Evolutionary conservation across 2,113 vertebrate genomes (phyloP), one percentile per base, ranked within the genome.

Genomic region (Ptychochromis oligacanthus): DNA sequence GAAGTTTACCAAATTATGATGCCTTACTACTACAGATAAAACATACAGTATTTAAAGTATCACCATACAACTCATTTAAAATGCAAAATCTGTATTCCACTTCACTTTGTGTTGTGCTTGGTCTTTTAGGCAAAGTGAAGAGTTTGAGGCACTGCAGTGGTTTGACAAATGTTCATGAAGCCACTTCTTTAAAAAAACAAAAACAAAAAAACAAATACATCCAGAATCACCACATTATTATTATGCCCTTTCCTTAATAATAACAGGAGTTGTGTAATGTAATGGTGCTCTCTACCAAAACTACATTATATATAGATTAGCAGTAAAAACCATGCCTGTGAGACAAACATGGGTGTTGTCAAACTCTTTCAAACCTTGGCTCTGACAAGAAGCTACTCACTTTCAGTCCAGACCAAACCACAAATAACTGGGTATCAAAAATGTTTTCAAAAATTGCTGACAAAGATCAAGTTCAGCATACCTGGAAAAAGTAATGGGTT

Each of bases 101-200:
- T 72, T 72, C 46, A 54, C 26, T 54, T 34, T 72, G 67, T 54
- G 46, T 72, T 72, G 67, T 34, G 46, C 61, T 75, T 26, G 22
- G 34, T 57, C 43, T 85, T 77, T 56, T 74, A 52, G 54, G 59
- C 56, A 85, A 79, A 64, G 17, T 64, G 46, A 84, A 82, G 34
- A 14, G 64, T 85, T 80, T 81, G 87, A 93, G 89, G 89, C 92
- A 91, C 90, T 79, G 46, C 18, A 59, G 61, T 28, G 31, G 76
- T 88, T 83, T 64, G 8, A 55, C 5, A 55, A 61, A 83, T 79
- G 17, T 81, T 74, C 26, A 38, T 8, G 24, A 17, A 74, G 18
- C 34, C 76, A 64, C 46, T 31, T 72, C 1, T 13, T 79, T 17
- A 4, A 43, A n/a, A 60, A 15, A 28, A 13, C 18, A 81, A 76